These are phyloP conservation scores for Steinernema feltiae DNA, from an alignment of 1,140 invertebrate species.

Conservation along the genomic window DNA sequence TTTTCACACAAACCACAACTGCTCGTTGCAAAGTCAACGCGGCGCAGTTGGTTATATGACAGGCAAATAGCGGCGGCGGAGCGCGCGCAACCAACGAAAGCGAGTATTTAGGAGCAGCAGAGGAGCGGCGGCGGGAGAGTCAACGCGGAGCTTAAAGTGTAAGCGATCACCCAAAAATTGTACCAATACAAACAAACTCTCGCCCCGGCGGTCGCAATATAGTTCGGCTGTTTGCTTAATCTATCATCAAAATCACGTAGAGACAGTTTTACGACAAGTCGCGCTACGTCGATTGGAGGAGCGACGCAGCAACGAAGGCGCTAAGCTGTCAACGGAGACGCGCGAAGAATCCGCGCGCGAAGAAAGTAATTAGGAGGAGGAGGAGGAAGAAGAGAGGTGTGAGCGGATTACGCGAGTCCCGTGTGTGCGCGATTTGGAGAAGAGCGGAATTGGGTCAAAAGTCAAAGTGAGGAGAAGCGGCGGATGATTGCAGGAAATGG, in stretches of 20 bases:
- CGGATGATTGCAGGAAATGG: neutral
- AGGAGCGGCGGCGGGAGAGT: too few relatives aligned
- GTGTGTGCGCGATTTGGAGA: neutral
- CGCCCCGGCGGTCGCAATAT: neutral
- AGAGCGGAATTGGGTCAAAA: neutral
- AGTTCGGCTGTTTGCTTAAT: slow-evolving; percentile 10
- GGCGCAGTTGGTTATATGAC: neutral
- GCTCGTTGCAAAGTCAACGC: too few relatives aligned
- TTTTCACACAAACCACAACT: too few relatives aligned
- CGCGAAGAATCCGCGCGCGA: neutral
- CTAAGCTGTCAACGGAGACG: slow-evolving; percentile 7
- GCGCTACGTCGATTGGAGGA: neutral
- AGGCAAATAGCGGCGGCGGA: neutral
- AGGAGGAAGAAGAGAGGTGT: neutral
- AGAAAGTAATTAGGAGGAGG: neutral
- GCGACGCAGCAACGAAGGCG: neutral
- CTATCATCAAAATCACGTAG: slow-evolving; percentile 13
- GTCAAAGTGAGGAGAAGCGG: neutral
- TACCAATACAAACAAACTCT: slow-evolving; percentile 13
- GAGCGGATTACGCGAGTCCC: neutral
- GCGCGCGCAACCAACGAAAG: too few relatives aligned
- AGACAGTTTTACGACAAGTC: slow-evolving; percentile 15
- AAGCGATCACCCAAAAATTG: slow-evolving; percentile 13
- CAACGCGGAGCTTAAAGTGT: slow-evolving; percentile 11
- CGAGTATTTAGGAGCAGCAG: neutral